These are phyloP conservation scores for Xyrauchen texanus DNA, from an alignment of 2,113 vertebrate genomes.

Conservation along the genomic window DNA sequence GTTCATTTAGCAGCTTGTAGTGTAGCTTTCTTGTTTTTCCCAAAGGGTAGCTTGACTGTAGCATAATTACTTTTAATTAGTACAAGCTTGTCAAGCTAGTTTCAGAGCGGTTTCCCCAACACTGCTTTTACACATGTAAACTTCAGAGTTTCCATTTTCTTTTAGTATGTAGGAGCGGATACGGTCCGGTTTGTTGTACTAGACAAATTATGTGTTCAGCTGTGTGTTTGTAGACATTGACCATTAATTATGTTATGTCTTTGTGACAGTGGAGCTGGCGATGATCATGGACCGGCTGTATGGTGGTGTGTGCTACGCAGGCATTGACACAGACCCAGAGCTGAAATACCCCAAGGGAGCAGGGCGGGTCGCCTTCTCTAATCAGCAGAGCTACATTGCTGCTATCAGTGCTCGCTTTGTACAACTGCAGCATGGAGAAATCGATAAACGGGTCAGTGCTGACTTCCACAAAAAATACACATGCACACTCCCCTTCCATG, in stretches of 20 bases:
- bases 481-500: conserved; percentile 14
- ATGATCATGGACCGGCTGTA: conserved; percentile 99
- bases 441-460: conserved; percentile 98
- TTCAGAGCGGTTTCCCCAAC: too few species aligned
- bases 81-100: too few species aligned
- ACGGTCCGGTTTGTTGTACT: too few species aligned
- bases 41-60: too few species aligned
- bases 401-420: conserved; percentile 99
- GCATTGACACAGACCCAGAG: conserved; percentile 98
- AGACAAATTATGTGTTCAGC: background rate
- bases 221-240: background rate
- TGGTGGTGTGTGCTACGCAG: conserved; percentile 97
- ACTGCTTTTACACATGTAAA: too few species aligned
- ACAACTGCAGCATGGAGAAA: conserved; percentile 99
- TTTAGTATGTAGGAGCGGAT: too few species aligned
- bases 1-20: too few species aligned
- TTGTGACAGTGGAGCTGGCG: conserved; percentile 89
- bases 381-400: conserved; percentile 99
- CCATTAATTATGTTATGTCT: background rate
- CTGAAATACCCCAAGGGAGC: conserved; percentile 99
- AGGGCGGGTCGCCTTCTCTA: conserved; percentile 97
- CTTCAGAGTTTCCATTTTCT: too few species aligned
- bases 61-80: too few species aligned
- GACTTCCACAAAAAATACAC: conserved; percentile 28
- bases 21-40: too few species aligned